Percentiles rank a stretch among this genome's conserved stretches.
Evolutionary conservation across 2,888 invertebrate genomes (phyloP).

Genomic region (Catocala fraxini): DNA sequence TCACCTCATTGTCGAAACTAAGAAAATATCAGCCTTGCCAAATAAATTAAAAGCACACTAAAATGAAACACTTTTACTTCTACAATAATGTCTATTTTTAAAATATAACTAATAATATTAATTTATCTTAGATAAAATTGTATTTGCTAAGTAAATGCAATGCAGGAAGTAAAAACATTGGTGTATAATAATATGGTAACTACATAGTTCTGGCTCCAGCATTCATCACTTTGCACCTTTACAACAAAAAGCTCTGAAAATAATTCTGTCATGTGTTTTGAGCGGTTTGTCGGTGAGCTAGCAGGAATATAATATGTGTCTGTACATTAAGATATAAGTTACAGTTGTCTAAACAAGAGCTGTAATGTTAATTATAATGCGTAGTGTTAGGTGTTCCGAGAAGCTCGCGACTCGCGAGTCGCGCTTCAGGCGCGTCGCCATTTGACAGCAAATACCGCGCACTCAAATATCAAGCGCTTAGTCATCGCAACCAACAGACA

Average conservation of each 20-base stretch:
- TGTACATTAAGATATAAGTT: conserved; percentile 35
- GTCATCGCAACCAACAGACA: conserved; percentile 60
- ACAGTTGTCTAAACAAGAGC: conserved; percentile 39
- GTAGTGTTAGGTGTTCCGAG: conserved; percentile 52
- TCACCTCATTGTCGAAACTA: background rate
- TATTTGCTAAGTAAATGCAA: too few species aligned
- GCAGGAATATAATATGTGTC: conserved; percentile 14
- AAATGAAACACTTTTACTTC: too few species aligned
- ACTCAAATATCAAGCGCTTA: conserved; percentile 76
- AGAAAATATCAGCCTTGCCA: background rate
- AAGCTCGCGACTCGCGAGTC: conserved; percentile 52
- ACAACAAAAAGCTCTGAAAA: background rate
- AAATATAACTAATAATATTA: too few species aligned
- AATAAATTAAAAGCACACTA: conserved; percentile 1
- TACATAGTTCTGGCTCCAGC: too few species aligned
- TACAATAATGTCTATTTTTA: too few species aligned
- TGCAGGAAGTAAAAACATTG: too few species aligned
- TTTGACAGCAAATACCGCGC: conserved; percentile 69
- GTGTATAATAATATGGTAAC: too few species aligned
- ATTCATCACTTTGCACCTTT: background rate
- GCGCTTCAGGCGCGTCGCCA: conserved; percentile 52
- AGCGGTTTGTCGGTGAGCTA: too few species aligned
- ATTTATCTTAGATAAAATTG: too few species aligned
- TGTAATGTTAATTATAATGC: conserved; percentile 55
- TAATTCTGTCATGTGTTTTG: too few species aligned